A percentile compares a stretch with the other conserved stretches of the same genome.
phyloP scores from a whole-genome alignment of 2,797 vertebrate genomes.

The Sitta carolinensis region DNA sequence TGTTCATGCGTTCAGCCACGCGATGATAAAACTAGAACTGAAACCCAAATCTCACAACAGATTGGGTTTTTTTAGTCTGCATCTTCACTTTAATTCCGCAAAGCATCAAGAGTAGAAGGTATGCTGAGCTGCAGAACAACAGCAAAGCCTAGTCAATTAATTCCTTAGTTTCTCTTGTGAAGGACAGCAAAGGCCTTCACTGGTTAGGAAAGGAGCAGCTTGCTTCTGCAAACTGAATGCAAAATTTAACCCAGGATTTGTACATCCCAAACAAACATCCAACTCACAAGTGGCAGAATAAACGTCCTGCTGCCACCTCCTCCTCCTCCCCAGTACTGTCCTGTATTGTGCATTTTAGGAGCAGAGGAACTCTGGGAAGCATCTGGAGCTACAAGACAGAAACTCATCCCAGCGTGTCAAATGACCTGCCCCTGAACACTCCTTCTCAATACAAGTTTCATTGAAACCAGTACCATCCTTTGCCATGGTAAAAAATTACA shows the following conservation, averaged over 20 bases:
- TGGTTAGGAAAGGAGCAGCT: not conserved
- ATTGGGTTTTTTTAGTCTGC: not conserved
- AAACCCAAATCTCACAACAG: slow-evolving; percentile 8
- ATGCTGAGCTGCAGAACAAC: not conserved
- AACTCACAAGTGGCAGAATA: not conserved
- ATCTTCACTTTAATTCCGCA: not conserved
- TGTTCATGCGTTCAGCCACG: not conserved
- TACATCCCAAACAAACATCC: not conserved
- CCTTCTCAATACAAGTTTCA: not conserved
- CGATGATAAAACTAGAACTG: slow-evolving; percentile 18
- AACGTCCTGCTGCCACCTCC: not conserved
- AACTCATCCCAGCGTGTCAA: not conserved
- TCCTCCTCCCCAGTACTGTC: not conserved
- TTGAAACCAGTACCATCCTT: not conserved
- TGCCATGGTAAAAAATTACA: not conserved
- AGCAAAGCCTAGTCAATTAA: not conserved
- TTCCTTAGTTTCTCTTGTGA: not conserved
- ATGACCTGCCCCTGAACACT: not conserved
- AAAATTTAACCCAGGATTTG: not conserved
- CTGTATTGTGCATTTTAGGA: fast-evolving
- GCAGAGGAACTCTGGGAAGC: not conserved
- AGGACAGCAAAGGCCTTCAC: not conserved
- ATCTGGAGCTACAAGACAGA: not conserved
- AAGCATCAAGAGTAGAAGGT: not conserved
- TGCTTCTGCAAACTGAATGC: not conserved